Conservation (phyloP, 2,797 vertebrate genomes). For the Thalassophryne amazonica region DNA sequence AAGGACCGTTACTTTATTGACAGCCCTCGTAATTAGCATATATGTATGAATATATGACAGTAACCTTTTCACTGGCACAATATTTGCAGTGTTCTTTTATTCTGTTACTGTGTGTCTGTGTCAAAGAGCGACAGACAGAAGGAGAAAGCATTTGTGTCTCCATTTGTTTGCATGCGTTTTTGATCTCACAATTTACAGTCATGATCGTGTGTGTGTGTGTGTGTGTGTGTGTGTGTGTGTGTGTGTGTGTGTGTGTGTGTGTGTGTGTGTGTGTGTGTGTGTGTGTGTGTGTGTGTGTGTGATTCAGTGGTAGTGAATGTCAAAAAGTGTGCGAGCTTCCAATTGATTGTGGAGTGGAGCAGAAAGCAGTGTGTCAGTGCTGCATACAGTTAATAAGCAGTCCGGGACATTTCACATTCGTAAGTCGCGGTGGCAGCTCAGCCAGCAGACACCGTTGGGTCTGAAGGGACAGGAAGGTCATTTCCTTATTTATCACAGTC, state of each 20-base stretch:
- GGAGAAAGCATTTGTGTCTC: constrained; percentile 1
- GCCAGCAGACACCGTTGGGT: constrained; percentile 21
- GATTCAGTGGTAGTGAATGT: constrained; percentile 13
- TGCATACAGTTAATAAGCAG: constrained; percentile 21
- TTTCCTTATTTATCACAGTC: constrained; percentile 44
- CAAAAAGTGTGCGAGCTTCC: constrained; percentile 22
- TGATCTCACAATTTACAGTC: neutral
- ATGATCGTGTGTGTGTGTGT: neutral
- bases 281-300: neutral
- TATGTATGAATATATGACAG: constrained; percentile 29
- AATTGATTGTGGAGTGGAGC: constrained; percentile 24
- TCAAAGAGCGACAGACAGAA: neutral
- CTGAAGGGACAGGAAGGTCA: constrained; percentile 33
- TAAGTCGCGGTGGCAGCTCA: constrained; percentile 10
- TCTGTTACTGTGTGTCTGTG: neutral
- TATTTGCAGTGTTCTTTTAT: constrained; percentile 23
- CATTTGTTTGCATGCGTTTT: neutral
- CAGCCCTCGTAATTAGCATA: constrained; percentile 51
- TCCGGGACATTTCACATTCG: constrained; percentile 20
- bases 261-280: neutral
- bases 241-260: neutral
- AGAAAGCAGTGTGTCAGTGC: neutral
- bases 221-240: neutral
- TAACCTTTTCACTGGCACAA: constrained; percentile 46
- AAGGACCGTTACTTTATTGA: too few relatives aligned